Conservation (phyloP, 2,797 vertebrate genomes). For the Champsocephalus gunnari region DNA sequence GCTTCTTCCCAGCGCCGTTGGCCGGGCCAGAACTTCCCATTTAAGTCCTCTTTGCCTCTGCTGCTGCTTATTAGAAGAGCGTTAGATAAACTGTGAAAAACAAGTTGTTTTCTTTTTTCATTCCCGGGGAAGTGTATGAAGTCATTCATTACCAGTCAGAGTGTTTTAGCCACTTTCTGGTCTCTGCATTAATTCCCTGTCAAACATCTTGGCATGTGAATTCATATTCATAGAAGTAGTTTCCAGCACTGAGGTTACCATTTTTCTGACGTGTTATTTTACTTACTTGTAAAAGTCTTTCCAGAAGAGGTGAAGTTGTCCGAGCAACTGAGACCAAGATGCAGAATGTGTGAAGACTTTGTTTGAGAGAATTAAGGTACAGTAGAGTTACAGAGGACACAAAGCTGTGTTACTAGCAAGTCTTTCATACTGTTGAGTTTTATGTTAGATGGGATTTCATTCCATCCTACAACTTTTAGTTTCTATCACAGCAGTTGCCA, state of each 20-base stretch:
- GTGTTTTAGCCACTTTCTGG: conserved; percentile 52
- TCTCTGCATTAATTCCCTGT: conserved; percentile 63
- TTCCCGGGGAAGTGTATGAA: conserved; percentile 65
- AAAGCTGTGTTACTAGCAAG: background rate
- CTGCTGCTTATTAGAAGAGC: conserved; percentile 64
- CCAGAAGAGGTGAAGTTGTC: conserved; percentile 48
- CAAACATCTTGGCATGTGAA: conserved; percentile 67
- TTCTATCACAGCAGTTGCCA: no score
- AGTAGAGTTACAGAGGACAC: conserved; percentile 8
- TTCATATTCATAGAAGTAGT: conserved; percentile 66
- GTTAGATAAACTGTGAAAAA: conserved; percentile 70
- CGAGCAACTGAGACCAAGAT: conserved; percentile 17
- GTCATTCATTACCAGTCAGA: conserved; percentile 70
- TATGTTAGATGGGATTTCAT: no score
- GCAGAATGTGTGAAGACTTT: conserved; percentile 52
- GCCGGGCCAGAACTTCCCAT: conserved; percentile 48
- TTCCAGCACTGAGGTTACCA: conserved; percentile 59
- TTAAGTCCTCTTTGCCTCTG: conserved; percentile 47
- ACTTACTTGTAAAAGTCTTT: conserved; percentile 53
- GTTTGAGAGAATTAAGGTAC: conserved; percentile 17
- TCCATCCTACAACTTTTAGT: no score
- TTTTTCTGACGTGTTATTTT: conserved; percentile 44
- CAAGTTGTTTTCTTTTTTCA: conserved; percentile 53
- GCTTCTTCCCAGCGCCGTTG: conserved; percentile 39
- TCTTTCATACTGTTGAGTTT: background rate